Evolutionary conservation across 2,888 invertebrate species (phyloP), one percentile per base, ranked within the genome.

Genomic region (Digitonthophagus gazella): DNA sequence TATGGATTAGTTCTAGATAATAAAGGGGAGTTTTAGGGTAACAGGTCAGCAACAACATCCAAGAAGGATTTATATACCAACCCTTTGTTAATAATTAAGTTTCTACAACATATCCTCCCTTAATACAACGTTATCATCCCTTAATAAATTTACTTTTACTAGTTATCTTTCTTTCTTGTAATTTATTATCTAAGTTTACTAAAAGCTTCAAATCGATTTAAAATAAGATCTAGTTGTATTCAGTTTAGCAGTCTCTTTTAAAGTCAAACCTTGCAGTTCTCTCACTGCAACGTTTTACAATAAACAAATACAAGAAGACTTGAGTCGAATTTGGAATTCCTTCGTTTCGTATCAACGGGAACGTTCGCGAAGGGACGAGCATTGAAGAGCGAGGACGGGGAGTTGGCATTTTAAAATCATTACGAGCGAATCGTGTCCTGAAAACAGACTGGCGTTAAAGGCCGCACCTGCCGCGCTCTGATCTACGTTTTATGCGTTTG

Each of bases 81-180:
- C 20, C 18, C 61, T 4, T 18, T 18, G 61, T 61, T 18, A 61
- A 61, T 61, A 61, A 61, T 61, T 61, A 61, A n/a, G 19, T 19
- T n/a, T n/a, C 61, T 16, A 61, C 61, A 61, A 61, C 61, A 61
- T 61, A 61, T 61, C 18, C 61, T 61, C 61, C 61, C n/a, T 61
- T 20, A 14, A n/a, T n/a, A n/a, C n/a, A n/a, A n/a, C n/a, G n/a
- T n/a, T n/a, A n/a, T n/a, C n/a, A n/a, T n/a, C n/a, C n/a, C n/a
- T n/a, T n/a, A n/a, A n/a, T n/a, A n/a, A n/a, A n/a, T n/a, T n/a
- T n/a, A n/a, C n/a, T n/a, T n/a, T n/a, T n/a, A n/a, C n/a, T n/a
- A n/a, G n/a, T n/a, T n/a, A n/a, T n/a, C n/a, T n/a, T n/a, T n/a
- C n/a, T n/a, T n/a, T n/a, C n/a, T n/a, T n/a, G n/a, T n/a, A n/a